Evolutionary conservation across 92 coral and sea anemone species (phyloP).

Genomic region (Epizoanthus illoricatus): DNA sequence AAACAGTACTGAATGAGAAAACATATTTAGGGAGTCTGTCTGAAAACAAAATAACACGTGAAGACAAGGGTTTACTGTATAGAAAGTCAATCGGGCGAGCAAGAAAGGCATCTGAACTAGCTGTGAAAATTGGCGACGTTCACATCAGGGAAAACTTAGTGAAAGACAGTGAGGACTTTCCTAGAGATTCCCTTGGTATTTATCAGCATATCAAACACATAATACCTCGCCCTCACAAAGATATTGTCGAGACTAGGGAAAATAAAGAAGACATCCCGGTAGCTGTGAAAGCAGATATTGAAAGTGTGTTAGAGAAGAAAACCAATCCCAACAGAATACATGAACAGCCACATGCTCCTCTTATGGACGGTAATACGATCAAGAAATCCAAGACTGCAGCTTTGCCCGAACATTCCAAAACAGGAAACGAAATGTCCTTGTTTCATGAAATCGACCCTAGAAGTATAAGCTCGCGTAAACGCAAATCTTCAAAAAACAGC

Average conservation of each 20-base stretch:
- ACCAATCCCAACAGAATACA: background rate
- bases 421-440: background rate
- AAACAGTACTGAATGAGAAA: constrained; percentile 21
- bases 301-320: background rate
- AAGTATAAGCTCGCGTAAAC: background rate
- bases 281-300: background rate
- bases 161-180: background rate
- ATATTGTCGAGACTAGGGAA: background rate
- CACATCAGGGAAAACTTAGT: background rate
- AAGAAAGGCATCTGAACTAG: background rate
- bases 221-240: background rate
- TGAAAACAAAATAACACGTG: constrained; percentile 1
- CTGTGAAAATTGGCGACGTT: background rate
- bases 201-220: background rate
- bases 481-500: background rate
- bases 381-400: background rate
- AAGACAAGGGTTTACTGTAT: constrained; percentile 17
- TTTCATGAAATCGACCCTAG: background rate
- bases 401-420: background rate
- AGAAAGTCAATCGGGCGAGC: constrained; percentile 3
- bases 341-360: too few relatives aligned
- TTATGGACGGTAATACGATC: background rate
- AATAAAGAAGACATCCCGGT: background rate
- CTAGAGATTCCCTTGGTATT: background rate
- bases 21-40: background rate